phyloP scores from a whole-genome alignment of 1,140 invertebrate genomes.

The Caenorhabditis brenneri region DNA sequence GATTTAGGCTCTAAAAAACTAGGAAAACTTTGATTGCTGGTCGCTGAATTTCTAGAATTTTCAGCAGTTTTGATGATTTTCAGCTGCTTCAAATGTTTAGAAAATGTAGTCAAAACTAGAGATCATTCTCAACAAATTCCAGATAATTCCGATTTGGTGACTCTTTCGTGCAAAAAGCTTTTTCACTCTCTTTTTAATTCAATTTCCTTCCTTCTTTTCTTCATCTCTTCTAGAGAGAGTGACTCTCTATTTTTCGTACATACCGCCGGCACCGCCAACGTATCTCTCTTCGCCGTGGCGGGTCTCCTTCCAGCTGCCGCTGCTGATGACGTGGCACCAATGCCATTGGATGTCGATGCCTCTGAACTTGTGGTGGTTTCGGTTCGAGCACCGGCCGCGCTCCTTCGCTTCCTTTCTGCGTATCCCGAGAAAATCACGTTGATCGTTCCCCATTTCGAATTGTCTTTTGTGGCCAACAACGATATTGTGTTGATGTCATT shows the following conservation, averaged over 20 bases:
- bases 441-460: conserved; percentile 12
- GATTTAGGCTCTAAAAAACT: no score
- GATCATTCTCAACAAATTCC: no score
- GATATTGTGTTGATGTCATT: not conserved
- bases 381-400: not conserved
- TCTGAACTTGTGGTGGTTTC: conserved; percentile 40
- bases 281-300: conserved; percentile 35
- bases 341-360: conserved; percentile 57
- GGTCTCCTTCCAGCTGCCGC: not conserved
- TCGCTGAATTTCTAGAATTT: no score
- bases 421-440: conserved; percentile 10
- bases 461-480: conserved; percentile 7
- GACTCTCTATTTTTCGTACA: not conserved
- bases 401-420: not conserved
- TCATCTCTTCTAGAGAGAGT: no score
- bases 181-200: no score
- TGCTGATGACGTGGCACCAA: not conserved
- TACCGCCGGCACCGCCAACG: conserved; percentile 2
- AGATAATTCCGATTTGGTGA: no score
- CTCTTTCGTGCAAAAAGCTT: no score
- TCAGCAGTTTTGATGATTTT: no score
- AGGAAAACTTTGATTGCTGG: no score
- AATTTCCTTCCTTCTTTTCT: no score
- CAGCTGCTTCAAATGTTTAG: no score
- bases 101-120: no score